phyloP scores from a whole-genome alignment of 2,797 vertebrate species.

The Acipenser ruthenus region DNA sequence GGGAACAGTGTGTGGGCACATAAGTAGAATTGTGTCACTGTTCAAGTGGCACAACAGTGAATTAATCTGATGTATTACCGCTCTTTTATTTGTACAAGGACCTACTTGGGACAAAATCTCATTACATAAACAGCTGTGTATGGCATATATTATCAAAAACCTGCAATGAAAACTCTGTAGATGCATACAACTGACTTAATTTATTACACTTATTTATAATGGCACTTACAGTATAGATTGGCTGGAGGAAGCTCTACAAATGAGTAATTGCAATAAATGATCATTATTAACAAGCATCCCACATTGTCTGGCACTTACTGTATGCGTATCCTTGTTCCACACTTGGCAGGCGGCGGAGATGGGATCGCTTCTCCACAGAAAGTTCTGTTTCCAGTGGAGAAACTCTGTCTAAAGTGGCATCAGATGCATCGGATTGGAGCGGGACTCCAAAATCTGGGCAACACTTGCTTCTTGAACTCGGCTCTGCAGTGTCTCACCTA shows the following conservation, averaged over 20 bases:
- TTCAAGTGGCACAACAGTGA: background rate
- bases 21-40: background rate
- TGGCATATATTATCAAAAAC: no score
- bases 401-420: constrained; percentile 85
- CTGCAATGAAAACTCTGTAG: no score
- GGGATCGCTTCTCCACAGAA: constrained; percentile 85
- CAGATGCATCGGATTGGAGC: constrained; percentile 82
- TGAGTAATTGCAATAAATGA: no score
- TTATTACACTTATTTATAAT: no score
- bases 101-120: no score
- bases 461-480: constrained; percentile 93
- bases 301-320: background rate
- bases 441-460: constrained; percentile 92
- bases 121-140: no score
- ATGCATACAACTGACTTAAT: no score
- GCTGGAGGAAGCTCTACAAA: no score
- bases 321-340: constrained; percentile 37
- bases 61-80: background rate
- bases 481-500: constrained; percentile 92
- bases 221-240: no score
- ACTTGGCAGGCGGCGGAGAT: constrained; percentile 64
- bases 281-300: no score
- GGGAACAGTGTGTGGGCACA: background rate
- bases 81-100: no score
- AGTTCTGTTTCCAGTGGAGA: constrained; percentile 84